Evolutionary conservation across 1,140 invertebrate genomes (phyloP).

Genomic region (Drosophila equinoxialis): DNA sequence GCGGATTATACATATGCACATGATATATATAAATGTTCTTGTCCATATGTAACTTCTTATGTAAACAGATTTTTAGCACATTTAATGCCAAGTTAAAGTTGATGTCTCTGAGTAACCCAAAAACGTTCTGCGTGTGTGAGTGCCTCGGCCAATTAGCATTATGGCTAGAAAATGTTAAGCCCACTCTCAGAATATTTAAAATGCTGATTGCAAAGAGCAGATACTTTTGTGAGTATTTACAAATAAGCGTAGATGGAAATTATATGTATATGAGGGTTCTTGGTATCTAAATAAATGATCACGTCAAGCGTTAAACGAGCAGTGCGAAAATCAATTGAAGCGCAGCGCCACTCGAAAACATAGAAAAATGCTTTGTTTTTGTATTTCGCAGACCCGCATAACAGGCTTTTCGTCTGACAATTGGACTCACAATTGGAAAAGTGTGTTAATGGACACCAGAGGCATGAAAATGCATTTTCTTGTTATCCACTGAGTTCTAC

Average conservation of each 20-base stretch:
- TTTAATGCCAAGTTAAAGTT: conserved; percentile 60
- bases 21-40: neutral
- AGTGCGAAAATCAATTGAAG: conserved; percentile 72
- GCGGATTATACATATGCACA: neutral
- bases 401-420: conserved; percentile 34
- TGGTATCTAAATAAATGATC: conserved; percentile 69
- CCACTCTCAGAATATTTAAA: conserved; percentile 5
- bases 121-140: conserved; percentile 29
- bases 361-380: conserved; percentile 75
- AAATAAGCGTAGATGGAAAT: neutral
- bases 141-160: conserved; percentile 63
- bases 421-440: conserved; percentile 61
- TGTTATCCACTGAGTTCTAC: conserved; percentile 52
- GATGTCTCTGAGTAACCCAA: conserved; percentile 24
- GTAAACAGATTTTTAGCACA: conserved; percentile 51
- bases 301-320: conserved; percentile 59
- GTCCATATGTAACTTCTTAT: neutral
- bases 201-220: neutral
- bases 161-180: conserved; percentile 50
- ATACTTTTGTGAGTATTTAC: neutral
- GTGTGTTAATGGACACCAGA: conserved; percentile 69
- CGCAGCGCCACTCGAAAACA: conserved; percentile 46
- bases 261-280: conserved; percentile 22
- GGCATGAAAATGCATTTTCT: conserved; percentile 70
- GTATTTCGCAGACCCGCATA: conserved; percentile 57